Evolutionary conservation across 2,113 vertebrate species (phyloP).

Genomic region (Caretta caretta): DNA sequence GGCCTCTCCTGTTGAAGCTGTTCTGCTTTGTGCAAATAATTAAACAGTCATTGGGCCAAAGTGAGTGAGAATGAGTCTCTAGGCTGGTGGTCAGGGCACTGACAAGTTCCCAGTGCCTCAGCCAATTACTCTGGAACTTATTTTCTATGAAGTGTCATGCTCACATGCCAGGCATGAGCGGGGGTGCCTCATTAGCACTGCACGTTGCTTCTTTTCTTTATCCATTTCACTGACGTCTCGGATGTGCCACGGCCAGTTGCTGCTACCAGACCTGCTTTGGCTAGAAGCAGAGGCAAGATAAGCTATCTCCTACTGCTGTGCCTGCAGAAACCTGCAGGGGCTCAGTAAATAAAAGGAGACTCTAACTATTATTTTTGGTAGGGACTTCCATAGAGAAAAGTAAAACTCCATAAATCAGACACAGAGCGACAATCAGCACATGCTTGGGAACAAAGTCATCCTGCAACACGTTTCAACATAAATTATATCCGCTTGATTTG

Average conservation of each 20-base stretch:
- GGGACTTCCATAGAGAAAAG: slow-evolving; percentile 66
- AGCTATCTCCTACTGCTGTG: not conserved
- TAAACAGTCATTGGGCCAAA: not conserved
- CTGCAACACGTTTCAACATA: slow-evolving; percentile 55
- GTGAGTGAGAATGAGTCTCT: not conserved
- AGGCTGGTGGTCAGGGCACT: not conserved
- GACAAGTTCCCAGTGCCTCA: not conserved
- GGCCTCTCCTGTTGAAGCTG: not conserved
- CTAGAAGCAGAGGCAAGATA: not conserved
- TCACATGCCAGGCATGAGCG: not conserved
- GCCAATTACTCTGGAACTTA: not conserved
- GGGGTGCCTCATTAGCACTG: not conserved
- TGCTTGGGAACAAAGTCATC: slow-evolving; percentile 71
- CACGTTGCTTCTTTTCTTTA: not conserved
- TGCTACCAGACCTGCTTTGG: not conserved
- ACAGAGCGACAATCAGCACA: slow-evolving; percentile 66
- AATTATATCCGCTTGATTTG: slow-evolving; percentile 58
- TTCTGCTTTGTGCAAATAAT: not conserved
- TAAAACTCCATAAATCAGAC: slow-evolving; percentile 64
- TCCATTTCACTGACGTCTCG: not conserved
- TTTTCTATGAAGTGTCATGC: not conserved
- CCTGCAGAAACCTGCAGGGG: slow-evolving; percentile 21
- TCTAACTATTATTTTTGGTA: slow-evolving; percentile 64
- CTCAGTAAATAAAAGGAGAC: slow-evolving; percentile 32
- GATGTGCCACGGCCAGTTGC: not conserved